These are phyloP conservation scores for Bolborhynchus lineola DNA, from an alignment of 2,113 vertebrate species.

Conservation along the genomic window DNA sequence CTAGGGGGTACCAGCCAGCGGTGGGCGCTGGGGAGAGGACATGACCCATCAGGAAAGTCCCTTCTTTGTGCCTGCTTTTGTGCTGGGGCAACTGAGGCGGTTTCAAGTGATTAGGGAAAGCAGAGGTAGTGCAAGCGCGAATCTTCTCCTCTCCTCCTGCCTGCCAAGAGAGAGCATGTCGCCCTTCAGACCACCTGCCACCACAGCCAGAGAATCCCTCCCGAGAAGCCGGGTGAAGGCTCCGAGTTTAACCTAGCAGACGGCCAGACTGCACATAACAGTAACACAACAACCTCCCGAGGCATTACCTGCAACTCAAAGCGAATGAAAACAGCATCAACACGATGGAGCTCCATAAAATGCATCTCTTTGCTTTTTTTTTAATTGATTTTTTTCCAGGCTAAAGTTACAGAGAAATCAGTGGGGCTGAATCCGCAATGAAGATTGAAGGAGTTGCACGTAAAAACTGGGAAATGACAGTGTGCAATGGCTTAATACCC, in stretches of 20 bases:
- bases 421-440: rapidly evolving
- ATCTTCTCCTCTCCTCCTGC: neutral
- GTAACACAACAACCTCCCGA: neutral
- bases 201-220: neutral
- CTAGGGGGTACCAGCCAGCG: neutral
- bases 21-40: neutral
- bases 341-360: rapidly evolving
- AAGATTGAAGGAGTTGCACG: neutral
- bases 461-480: neutral
- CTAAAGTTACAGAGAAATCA: neutral
- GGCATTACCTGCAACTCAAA: neutral
- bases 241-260: neutral
- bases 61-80: neutral
- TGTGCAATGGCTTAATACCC: neutral
- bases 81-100: too few relatives aligned
- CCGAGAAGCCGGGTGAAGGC: neutral
- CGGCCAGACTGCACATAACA: neutral
- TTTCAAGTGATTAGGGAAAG: neutral
- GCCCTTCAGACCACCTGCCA: neutral
- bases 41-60: neutral
- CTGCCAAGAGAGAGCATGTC: neutral
- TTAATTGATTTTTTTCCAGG: neutral
- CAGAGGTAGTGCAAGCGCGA: neutral
- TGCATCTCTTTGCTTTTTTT: neutral
- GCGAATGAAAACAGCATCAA: neutral